A percentile compares a stretch with the other conserved stretches of the same genome.
Evolutionary conservation across 2,888 invertebrate genomes (phyloP).

Genomic region (Aquatica leii): DNA sequence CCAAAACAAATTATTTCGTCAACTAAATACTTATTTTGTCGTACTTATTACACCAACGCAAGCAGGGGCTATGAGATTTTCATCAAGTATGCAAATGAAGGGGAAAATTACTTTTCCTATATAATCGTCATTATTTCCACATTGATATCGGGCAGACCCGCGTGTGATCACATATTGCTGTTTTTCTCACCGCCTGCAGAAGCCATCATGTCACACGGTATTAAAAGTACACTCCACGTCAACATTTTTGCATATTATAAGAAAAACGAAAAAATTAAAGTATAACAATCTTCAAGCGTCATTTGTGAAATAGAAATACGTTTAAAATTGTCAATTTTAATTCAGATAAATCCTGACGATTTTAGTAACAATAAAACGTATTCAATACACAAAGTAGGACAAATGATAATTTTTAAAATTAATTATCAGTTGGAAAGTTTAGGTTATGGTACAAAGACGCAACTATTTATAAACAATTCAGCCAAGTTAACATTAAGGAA

Average conservation of each 20-base stretch:
- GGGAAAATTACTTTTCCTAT: slow-evolving; percentile 64
- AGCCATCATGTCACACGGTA: slow-evolving; percentile 38
- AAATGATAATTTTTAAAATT: too few species aligned
- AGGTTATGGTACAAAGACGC: too few species aligned
- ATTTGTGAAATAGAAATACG: too few species aligned
- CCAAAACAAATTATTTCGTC: slow-evolving; percentile 27
- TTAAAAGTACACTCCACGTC: slow-evolving; percentile 36
- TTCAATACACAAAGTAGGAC: too few species aligned
- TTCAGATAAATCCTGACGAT: too few species aligned
- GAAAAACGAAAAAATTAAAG: slow-evolving; percentile 4
- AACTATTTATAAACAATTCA: too few species aligned
- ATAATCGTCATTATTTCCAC: slow-evolving; percentile 64
- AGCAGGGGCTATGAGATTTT: slow-evolving; percentile 58
- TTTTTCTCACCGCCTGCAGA: slow-evolving; percentile 52
- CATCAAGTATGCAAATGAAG: slow-evolving; percentile 63
- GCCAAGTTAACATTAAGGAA: too few species aligned
- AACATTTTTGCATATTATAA: slow-evolving; percentile 6
- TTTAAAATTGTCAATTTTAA: too few species aligned
- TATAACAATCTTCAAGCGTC: too few species aligned
- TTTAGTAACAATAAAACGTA: too few species aligned
- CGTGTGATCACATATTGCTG: slow-evolving; percentile 59
- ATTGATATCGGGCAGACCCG: slow-evolving; percentile 59
- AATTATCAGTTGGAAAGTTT: too few species aligned
- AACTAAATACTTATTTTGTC: slow-evolving; percentile 32
- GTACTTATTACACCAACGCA: slow-evolving; percentile 34